phyloP scores from a whole-genome alignment of 1,140 invertebrate genomes.

The Paralvinella palmiformis region DNA sequence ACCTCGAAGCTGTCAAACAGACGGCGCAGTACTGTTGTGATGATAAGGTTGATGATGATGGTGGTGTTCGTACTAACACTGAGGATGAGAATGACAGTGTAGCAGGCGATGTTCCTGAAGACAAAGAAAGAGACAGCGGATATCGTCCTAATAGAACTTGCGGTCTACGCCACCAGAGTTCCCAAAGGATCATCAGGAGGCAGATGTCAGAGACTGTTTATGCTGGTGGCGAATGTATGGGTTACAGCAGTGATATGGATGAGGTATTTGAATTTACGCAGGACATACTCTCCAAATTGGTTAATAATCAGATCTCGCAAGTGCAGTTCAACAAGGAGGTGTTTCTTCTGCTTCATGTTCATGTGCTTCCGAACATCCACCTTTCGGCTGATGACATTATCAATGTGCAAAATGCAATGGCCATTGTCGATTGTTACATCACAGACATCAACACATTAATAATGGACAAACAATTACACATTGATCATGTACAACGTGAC shows the following conservation, averaged over 20 bases:
- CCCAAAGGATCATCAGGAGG: background rate
- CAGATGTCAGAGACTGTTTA: slow-evolving; percentile 12
- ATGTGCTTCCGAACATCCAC: slow-evolving; percentile 6
- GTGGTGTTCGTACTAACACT: background rate
- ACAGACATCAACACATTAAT: background rate
- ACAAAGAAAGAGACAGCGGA: no score
- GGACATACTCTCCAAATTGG: slow-evolving; percentile 4
- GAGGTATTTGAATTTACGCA: slow-evolving; percentile 17
- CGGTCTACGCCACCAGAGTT: no score
- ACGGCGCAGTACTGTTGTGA: no score
- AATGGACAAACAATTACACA: background rate
- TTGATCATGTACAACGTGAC: background rate
- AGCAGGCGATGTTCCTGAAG: background rate
- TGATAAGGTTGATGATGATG: background rate
- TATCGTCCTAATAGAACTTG: no score
- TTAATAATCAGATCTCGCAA: background rate
- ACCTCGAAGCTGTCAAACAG: no score
- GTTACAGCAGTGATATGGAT: slow-evolving; percentile 14
- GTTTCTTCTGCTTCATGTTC: slow-evolving; percentile 3
- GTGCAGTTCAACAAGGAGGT: background rate
- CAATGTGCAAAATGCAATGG: background rate
- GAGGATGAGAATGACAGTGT: background rate
- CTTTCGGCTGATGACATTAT: background rate
- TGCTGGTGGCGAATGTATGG: slow-evolving; percentile 12
- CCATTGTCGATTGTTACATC: background rate